These are phyloP conservation scores for Latrodectus elegans DNA, from an alignment of 2,888 invertebrate genomes.

Conservation along the genomic window DNA sequence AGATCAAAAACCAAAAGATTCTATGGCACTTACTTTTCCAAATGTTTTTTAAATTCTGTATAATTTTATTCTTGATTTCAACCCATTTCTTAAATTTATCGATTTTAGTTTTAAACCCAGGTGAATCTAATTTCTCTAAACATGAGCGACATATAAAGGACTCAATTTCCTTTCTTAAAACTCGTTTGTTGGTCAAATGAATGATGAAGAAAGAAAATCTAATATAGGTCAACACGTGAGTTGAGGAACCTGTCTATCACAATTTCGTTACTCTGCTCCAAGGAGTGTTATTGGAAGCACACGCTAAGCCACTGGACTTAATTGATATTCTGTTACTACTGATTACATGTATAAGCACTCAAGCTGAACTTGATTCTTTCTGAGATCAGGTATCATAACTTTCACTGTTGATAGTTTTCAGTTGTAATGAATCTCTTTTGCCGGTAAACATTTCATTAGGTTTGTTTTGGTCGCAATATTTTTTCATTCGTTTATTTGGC, in stretches of 20 bases:
- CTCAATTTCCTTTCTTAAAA: slow-evolving; percentile 26
- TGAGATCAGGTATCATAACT: background rate
- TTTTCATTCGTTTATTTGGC: no score
- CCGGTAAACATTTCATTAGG: no score
- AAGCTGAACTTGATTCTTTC: background rate
- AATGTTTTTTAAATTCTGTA: no score
- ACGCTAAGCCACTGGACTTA: slow-evolving; percentile 24
- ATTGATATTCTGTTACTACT: slow-evolving; percentile 35
- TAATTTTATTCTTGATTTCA: no score
- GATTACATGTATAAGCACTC: background rate
- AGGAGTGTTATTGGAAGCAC: slow-evolving; percentile 23
- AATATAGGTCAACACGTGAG: slow-evolving; percentile 57
- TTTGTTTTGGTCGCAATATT: no score
- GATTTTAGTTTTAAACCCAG: background rate
- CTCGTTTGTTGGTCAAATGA: slow-evolving; percentile 50
- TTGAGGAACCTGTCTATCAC: slow-evolving; percentile 49
- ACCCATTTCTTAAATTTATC: no score
- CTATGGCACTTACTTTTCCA: no score
- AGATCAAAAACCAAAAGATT: background rate
- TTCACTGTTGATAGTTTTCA: background rate
- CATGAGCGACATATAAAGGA: slow-evolving; percentile 28
- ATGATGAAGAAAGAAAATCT: slow-evolving; percentile 39
- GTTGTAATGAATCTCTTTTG: no score
- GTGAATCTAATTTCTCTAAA: background rate
- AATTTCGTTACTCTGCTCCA: slow-evolving; percentile 20